phyloP scores from a whole-genome alignment of 2,888 invertebrate species.

The Caenorhabditis virilis region DNA sequence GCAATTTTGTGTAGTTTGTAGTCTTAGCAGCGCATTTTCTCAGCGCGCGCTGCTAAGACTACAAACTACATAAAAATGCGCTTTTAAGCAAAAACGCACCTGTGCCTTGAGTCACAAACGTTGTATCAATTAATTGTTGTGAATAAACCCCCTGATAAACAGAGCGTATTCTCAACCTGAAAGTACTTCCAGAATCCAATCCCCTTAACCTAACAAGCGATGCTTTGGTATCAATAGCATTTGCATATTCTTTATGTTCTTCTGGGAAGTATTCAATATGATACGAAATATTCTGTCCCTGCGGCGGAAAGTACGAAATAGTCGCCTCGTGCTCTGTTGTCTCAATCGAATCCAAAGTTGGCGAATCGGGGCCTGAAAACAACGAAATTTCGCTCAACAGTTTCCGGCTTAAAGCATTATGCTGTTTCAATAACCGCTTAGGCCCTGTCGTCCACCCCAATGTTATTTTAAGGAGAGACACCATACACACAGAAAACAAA shows the following conservation, averaged over 20 bases:
- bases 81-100: slow-evolving; percentile 11
- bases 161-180: slow-evolving; percentile 48
- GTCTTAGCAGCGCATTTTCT: too few relatives aligned
- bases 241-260: slow-evolving; percentile 56
- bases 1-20: too few relatives aligned
- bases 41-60: too few relatives aligned
- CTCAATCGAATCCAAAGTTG: slow-evolving; percentile 56
- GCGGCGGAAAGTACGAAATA: slow-evolving; percentile 59
- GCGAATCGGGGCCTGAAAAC: slow-evolving; percentile 57
- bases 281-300: slow-evolving; percentile 44
- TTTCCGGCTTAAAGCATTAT: too few relatives aligned
- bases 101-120: slow-evolving; percentile 51
- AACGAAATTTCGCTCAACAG: too few relatives aligned
- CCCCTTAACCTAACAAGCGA: slow-evolving; percentile 54
- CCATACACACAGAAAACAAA: too few relatives aligned
- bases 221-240: slow-evolving; percentile 61
- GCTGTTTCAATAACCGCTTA: too few relatives aligned
- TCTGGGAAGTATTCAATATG: slow-evolving; percentile 59
- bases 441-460: too few relatives aligned
- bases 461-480: too few relatives aligned
- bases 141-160: slow-evolving; percentile 54
- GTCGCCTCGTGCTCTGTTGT: slow-evolving; percentile 59
- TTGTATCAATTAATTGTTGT: slow-evolving; percentile 45
- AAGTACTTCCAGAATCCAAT: slow-evolving; percentile 55
- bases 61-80: slow-evolving; percentile 1